A percentile compares a stretch with the other conserved stretches of the same genome.
Evolutionary conservation across 64 coral and sea anemone species (phyloP).

Genomic region (Pocillopora verrucosa): DNA sequence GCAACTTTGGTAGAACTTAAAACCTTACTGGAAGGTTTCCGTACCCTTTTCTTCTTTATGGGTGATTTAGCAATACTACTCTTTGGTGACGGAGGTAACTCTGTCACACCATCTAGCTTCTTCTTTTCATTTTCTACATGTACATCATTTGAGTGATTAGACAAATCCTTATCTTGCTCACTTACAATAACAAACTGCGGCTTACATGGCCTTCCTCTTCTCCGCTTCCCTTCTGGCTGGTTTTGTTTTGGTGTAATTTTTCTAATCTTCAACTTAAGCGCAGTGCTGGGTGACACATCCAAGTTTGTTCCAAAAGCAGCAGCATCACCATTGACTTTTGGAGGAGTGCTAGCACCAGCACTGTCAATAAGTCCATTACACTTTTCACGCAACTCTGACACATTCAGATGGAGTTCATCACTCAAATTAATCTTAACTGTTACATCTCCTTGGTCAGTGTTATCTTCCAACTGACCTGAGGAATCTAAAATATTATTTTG

Average conservation of each 20-base stretch:
- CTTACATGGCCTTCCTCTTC: constrained; percentile 26
- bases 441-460: neutral
- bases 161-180: constrained; percentile 20
- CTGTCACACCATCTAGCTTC: neutral
- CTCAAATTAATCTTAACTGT: neutral
- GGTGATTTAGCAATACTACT: neutral
- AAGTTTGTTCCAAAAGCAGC: constrained; percentile 53
- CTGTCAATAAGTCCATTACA: constrained; percentile 22
- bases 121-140: neutral
- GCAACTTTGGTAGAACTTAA: constrained; percentile 29
- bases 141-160: neutral
- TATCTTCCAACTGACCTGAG: neutral
- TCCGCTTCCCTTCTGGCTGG: constrained; percentile 41
- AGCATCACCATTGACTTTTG: constrained; percentile 71
- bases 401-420: constrained; percentile 25
- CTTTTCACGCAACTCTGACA: constrained; percentile 33
- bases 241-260: constrained; percentile 69
- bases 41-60: constrained; percentile 58
- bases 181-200: constrained; percentile 62
- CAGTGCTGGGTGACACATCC: constrained; percentile 73
- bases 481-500: constrained; percentile 1
- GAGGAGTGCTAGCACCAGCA: constrained; percentile 5
- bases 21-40: constrained; percentile 11
- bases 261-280: constrained; percentile 82
- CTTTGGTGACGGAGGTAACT: neutral